Evolutionary conservation across 1,140 invertebrate genomes (phyloP).

Genomic region (Cotesia vestalis): DNA sequence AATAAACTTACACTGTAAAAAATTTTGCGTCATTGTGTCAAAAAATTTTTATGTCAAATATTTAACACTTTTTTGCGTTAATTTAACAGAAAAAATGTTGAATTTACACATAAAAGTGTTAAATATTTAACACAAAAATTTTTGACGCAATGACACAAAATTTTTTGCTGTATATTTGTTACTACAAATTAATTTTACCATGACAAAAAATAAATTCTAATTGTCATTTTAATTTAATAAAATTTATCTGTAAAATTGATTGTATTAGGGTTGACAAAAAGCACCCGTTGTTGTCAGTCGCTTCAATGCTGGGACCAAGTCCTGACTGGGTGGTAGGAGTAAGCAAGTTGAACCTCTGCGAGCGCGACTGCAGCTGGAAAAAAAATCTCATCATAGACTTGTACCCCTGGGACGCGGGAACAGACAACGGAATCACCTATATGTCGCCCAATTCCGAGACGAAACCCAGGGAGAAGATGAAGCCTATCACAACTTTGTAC

Average conservation of each 20-base stretch:
- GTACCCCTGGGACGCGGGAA: conserved; percentile 94
- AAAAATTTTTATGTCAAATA: no score
- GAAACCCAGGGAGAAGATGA: conserved; percentile 86
- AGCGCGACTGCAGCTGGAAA: conserved; percentile 88
- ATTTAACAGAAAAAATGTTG: no score
- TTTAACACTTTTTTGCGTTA: no score
- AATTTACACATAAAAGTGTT: no score
- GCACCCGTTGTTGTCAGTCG: conserved; percentile 89
- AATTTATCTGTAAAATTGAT: no score
- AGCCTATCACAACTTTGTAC: conserved; percentile 85
- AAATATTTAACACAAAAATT: no score
- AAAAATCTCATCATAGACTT: conserved; percentile 82
- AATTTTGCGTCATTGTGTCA: no score
- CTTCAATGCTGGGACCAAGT: conserved; percentile 94
- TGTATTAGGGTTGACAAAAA: conserved; percentile 78
- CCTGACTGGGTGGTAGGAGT: conserved; percentile 97
- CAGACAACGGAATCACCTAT: conserved; percentile 91
- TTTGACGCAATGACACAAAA: no score
- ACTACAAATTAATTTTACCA: neutral
- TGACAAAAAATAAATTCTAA: conserved; percentile 6
- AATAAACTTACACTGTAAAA: no score
- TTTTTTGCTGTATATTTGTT: no score
- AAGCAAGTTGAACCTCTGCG: conserved; percentile 85
- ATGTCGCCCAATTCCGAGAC: conserved; percentile 90
- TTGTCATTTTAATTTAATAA: neutral